Evolutionary conservation across 2,113 vertebrate species (phyloP).

Genomic region (Phyllostomus discolor): DNA sequence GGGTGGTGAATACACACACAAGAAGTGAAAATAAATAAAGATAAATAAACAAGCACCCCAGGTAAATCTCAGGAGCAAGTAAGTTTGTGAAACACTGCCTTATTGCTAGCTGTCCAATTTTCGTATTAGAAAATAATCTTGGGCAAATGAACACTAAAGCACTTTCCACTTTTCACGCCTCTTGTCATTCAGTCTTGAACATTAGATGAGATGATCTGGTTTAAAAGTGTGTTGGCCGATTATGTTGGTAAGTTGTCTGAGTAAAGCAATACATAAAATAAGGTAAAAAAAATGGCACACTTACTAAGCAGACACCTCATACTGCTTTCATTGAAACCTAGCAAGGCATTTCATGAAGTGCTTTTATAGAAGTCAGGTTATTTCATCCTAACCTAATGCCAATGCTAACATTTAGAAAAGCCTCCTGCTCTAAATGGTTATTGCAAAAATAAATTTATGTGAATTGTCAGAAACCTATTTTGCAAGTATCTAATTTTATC

Average conservation of each 20-base stretch:
- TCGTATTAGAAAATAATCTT: not conserved
- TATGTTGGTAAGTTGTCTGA: not conserved
- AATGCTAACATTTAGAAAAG: not conserved
- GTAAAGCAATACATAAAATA: conserved; percentile 6
- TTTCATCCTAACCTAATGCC: conserved; percentile 27
- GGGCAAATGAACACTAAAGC: not conserved
- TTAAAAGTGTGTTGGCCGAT: not conserved
- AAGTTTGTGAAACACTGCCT: not conserved
- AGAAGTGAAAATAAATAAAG: no score
- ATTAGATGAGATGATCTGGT: not conserved
- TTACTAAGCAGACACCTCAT: not conserved
- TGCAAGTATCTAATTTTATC: conserved; percentile 36
- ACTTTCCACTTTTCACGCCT: not conserved
- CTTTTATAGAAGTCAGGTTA: not conserved
- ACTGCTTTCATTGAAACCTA: not conserved
- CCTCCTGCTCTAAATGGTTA: not conserved
- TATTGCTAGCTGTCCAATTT: not conserved
- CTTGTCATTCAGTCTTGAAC: not conserved
- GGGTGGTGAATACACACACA: no score
- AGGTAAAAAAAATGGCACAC: not conserved
- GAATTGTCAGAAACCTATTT: conserved; percentile 34
- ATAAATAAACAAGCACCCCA: not conserved
- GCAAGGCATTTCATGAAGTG: not conserved
- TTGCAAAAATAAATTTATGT: conserved; percentile 18
- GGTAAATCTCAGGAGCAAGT: not conserved